Conservation (phyloP, 2,113 vertebrate genomes). For the Antechinus stuartii region DNA sequence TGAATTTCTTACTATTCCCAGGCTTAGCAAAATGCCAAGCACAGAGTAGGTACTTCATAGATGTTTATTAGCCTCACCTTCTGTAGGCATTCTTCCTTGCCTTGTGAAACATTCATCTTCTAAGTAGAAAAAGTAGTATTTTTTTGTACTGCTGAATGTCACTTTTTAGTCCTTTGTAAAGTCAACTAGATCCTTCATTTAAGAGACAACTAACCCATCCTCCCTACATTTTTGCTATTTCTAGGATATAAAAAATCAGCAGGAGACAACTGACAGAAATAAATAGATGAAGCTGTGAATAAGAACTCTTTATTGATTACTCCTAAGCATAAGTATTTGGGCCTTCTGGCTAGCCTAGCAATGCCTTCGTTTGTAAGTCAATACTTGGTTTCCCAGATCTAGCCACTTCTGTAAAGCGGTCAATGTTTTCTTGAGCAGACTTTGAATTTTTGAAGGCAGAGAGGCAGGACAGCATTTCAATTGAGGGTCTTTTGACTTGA, state of each 20-base stretch:
- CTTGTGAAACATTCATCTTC: neutral
- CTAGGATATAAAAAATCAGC: conserved; percentile 54
- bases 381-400: conserved; percentile 63
- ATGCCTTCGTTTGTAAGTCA: conserved; percentile 55
- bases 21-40: neutral
- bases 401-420: conserved; percentile 64
- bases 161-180: conserved; percentile 36
- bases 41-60: neutral
- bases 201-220: conserved; percentile 52
- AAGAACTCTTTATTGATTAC: conserved; percentile 51
- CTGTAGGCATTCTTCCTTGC: neutral
- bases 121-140: neutral
- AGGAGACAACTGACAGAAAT: conserved; percentile 58
- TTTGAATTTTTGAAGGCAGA: conserved; percentile 73
- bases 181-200: conserved; percentile 44
- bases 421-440: conserved; percentile 63
- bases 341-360: conserved; percentile 58
- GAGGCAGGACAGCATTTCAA: conserved; percentile 68
- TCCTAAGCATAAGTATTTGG: conserved; percentile 52
- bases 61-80: neutral
- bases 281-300: conserved; percentile 44
- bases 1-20: neutral
- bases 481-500: conserved; percentile 74
- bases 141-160: neutral
- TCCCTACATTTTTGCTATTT: conserved; percentile 49